Evolutionary conservation across 2,113 vertebrate genomes (phyloP), one percentile per base, ranked within the genome.

Genomic region (Odontophorus gujanensis): DNA sequence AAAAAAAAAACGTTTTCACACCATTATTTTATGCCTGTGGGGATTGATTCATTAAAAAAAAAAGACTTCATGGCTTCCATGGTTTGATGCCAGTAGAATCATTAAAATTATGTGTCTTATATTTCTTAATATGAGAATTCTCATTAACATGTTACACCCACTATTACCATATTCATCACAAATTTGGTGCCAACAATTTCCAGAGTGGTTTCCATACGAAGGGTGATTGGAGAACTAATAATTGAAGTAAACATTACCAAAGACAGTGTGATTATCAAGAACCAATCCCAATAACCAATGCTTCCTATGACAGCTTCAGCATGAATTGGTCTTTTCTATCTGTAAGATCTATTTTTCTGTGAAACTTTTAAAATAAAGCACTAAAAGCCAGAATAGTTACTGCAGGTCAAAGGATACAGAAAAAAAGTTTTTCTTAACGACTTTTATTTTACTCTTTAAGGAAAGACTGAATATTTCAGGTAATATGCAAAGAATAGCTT

Each of bases 51-150:
- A 95, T 96, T 96, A 91, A 93, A 96, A 40, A 63, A 63, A 53
- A 51, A 50, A 50, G 85, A 95, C 84, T 96, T 95, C 92, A 90
- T 93, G 66, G 62, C 80, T 96, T 94, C 86, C 68, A 93, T 96
- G 67, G 77, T 96, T 94, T 94, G 89, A 95, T 97, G 95, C 85
- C 92, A 97, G 87, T 73, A 96, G 93, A 96, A 96, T 92, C 93
- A 94, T 97, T 96, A 96, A 96, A 96, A 96, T 97, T 96, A 96
- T 94, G 61, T 66, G 53, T 69, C 92, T 90, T 94, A 84, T 90
- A 96, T 96, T 95, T 95, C 87, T 95, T 95, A 95, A 96, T 96
- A 96, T 94, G 94, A 91, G 65, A 89, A 80, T 96, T 89, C 93
- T 96, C 96, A 96, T 96, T 96, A 97, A 83, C 92, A 81, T 72